A percentile compares a stretch with the other conserved stretches of the same genome.
phyloP scores from a whole-genome alignment of 2,113 vertebrate species.

The Cinclus cinclus region DNA sequence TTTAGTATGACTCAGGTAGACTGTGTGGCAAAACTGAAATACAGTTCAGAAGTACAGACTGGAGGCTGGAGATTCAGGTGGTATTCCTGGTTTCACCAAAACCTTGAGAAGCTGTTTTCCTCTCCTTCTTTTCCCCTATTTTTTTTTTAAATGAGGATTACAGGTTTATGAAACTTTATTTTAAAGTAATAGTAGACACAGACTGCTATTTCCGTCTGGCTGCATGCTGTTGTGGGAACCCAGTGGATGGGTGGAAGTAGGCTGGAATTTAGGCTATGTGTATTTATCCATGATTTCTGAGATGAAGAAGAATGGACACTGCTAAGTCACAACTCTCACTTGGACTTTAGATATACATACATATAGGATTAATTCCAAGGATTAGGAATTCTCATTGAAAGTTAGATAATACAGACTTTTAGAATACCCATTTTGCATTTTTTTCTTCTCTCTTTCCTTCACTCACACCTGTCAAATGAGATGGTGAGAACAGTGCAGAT shows the following conservation, averaged over 20 bases:
- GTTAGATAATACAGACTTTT: not conserved
- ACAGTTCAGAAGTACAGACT: not conserved
- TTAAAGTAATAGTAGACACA: not conserved
- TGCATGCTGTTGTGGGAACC: not conserved
- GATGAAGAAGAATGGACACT: not conserved
- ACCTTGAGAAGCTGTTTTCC: not conserved
- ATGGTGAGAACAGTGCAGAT: not conserved
- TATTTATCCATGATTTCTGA: not conserved
- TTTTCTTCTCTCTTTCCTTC: not conserved
- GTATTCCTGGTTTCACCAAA: not conserved
- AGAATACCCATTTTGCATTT: not conserved
- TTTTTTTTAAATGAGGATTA: not conserved
- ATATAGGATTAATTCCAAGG: not conserved
- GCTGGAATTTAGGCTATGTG: not conserved
- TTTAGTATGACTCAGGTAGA: not conserved
- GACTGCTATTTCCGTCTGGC: not conserved
- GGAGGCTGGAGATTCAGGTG: not conserved
- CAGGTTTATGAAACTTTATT: not conserved
- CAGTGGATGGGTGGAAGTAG: not conserved
- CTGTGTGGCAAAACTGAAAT: not conserved
- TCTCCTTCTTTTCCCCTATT: fast-evolving
- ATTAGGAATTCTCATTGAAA: not conserved
- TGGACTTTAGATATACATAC: not conserved
- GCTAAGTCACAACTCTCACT: not conserved
- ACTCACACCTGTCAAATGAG: not conserved